Evolutionary conservation across 2,888 invertebrate genomes (phyloP).

Genomic region (Synergus itoensis): DNA sequence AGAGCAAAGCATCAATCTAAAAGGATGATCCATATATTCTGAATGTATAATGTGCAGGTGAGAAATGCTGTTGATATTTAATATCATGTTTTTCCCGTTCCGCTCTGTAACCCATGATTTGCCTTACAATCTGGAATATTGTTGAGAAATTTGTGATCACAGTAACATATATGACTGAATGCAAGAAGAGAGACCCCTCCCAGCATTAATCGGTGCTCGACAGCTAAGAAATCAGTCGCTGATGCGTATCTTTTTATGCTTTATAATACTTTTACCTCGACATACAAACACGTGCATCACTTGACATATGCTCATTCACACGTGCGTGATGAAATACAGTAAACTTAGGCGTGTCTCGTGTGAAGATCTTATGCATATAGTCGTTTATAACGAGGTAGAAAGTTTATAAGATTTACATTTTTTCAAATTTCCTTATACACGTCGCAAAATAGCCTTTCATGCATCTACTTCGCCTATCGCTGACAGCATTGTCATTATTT

Average conservation of each 20-base stretch:
- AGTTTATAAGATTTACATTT: background rate
- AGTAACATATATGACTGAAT: background rate
- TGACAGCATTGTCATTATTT: no score
- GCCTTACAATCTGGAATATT: background rate
- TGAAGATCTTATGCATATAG: background rate
- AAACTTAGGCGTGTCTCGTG: constrained; percentile 9
- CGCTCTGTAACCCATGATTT: background rate
- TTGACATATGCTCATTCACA: constrained; percentile 1
- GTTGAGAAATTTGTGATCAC: background rate
- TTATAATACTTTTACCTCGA: constrained; percentile 13
- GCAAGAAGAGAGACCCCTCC: background rate
- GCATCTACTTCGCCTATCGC: no score
- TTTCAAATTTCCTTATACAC: background rate
- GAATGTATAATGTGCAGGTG: background rate
- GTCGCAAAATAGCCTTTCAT: background rate
- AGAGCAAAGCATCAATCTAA: background rate
- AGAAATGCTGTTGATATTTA: background rate
- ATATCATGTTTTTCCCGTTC: constrained; percentile 5
- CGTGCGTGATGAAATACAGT: constrained; percentile 3
- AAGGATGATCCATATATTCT: background rate
- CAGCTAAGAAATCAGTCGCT: constrained; percentile 6
- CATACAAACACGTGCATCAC: constrained; percentile 8
- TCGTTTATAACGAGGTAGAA: constrained; percentile 7
- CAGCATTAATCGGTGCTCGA: constrained; percentile 9
- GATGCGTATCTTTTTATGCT: constrained; percentile 6